Conservation (phyloP, 2,888 invertebrate genomes). For the Morinoia aosen region DNA sequence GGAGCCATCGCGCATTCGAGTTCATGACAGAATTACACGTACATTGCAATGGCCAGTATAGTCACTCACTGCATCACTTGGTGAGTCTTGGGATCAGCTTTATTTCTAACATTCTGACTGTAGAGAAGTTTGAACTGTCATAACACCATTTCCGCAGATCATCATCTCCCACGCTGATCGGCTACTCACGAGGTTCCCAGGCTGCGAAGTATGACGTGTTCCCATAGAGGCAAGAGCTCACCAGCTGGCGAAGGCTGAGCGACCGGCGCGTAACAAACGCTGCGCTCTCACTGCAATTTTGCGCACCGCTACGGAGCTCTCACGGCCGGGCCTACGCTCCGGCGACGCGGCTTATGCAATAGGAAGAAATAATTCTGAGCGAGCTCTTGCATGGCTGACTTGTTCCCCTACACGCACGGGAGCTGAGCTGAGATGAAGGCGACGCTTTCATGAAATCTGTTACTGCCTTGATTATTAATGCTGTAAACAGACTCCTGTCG, state of each 20-base stretch:
- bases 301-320: not conserved
- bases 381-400: not conserved
- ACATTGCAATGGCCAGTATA: no score
- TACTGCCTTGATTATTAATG: no score
- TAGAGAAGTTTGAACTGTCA: no score
- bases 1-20: no score
- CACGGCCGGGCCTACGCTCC: not conserved
- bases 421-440: not conserved
- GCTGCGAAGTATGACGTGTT: not conserved
- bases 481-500: no score
- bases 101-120: no score
- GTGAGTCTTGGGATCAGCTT: no score
- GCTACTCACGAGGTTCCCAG: not conserved
- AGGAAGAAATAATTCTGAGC: not conserved
- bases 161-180: not conserved
- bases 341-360: not conserved
- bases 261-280: not conserved
- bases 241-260: not conserved
- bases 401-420: not conserved
- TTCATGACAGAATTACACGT: no score
- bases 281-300: not conserved
- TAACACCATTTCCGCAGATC: not conserved
- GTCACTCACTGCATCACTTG: no score
- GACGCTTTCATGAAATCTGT: no score
- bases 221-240: not conserved